Evolutionary conservation across 2,797 vertebrate species (phyloP).

Genomic region (Spinibarbus caldwelli): DNA sequence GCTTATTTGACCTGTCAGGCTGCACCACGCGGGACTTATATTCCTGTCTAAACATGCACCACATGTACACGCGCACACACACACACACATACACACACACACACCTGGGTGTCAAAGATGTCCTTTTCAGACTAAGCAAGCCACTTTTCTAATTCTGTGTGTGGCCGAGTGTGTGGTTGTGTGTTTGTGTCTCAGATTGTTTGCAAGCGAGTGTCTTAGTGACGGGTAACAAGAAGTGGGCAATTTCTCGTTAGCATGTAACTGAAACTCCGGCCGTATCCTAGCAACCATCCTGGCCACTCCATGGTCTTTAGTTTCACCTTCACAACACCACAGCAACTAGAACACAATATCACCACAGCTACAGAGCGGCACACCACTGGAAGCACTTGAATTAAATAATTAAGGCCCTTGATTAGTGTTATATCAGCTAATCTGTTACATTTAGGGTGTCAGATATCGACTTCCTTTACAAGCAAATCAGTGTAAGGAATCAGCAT

Average conservation of each 20-base stretch:
- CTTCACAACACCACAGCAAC: slow-evolving; percentile 51
- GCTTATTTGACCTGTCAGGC: slow-evolving; percentile 44
- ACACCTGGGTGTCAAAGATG: slow-evolving; percentile 21
- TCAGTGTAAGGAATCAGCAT: not conserved
- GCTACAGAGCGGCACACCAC: slow-evolving; percentile 29
- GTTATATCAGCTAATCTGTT: slow-evolving; percentile 39
- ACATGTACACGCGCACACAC: too few species aligned
- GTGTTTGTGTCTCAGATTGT: slow-evolving; percentile 21
- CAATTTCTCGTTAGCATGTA: slow-evolving; percentile 46
- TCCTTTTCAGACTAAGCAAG: slow-evolving; percentile 16
- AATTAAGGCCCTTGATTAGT: slow-evolving; percentile 45
- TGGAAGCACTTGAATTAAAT: slow-evolving; percentile 44
- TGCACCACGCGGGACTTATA: slow-evolving; percentile 12
- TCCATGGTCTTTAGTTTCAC: slow-evolving; percentile 59
- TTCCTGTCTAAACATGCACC: slow-evolving; percentile 40
- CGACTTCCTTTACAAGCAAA: slow-evolving; percentile 33
- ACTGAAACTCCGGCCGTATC: slow-evolving; percentile 56
- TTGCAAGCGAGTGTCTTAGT: slow-evolving; percentile 31
- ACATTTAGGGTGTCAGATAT: slow-evolving; percentile 15
- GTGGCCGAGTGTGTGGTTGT: not conserved
- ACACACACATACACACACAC: slow-evolving; percentile 26
- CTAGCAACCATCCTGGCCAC: slow-evolving; percentile 59
- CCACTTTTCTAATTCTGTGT: slow-evolving; percentile 17
- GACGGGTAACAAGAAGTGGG: slow-evolving; percentile 34
- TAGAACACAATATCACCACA: slow-evolving; percentile 43